Evolutionary conservation across 92 coral and sea anemone genomes (phyloP), one percentile per base, ranked within the genome.

Genomic region (Metridium senile): DNA sequence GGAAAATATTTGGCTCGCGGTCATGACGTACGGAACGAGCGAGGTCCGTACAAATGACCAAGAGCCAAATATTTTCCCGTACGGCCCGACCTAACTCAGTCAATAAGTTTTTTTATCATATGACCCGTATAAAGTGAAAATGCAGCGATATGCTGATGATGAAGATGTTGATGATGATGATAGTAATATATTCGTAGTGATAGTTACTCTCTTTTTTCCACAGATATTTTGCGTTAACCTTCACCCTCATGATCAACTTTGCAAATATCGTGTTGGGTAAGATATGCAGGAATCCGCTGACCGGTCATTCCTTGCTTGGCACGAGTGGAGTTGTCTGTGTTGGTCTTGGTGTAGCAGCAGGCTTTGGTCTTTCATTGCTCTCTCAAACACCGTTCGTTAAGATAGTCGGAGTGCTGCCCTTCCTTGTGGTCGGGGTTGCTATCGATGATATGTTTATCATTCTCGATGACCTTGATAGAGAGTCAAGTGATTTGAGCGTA

Each of bases 401-500:
- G 29, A 74, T 89, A 33, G 90, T 86, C 13, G 93, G 93, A 70
- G 88, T 92, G 0, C 75, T 92, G 13, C 97, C 97, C 30, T 92
- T 83, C 74, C 80, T 92, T 11, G 84, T 92, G 8, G 85, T 92
- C 26, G 97, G 97, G 19, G 83, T 92, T 30, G 97, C 89, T 1
- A 91, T 91, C 23, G 97, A 91, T 75, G 97, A 91, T 58, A 85
- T 92, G 87, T 92, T 92, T 29, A 92, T 92, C 9, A 78, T 89
- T 51, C 47, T 86, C 43, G 94, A 86, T 53, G 84, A 89, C 25
- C 83, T 89, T 39, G 94, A 89, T 56, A 83, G 83, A 32, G 81
- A 89, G 64, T 68, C 74, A 3, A 53, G 49, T 58, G 63, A 81
- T 1, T 58, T 85, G 66, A 63, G 90, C 30, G 91, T 90, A 4